These are phyloP conservation scores for Dendrocincla tyrannina DNA, from an alignment of 2,797 vertebrate species.

Conservation along the genomic window DNA sequence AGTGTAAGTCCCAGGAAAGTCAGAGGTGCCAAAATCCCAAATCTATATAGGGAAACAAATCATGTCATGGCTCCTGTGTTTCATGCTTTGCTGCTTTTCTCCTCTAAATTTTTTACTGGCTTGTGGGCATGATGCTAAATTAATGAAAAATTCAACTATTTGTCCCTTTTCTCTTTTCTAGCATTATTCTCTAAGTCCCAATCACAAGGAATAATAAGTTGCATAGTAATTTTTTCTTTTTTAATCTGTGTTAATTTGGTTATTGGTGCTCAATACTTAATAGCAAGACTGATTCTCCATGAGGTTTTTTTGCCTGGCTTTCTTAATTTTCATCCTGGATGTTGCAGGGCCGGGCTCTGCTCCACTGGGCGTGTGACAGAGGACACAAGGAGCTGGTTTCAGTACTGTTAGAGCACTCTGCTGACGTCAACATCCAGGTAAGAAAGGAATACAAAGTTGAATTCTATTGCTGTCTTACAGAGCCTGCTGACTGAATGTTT, in stretches of 20 bases:
- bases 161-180: background rate
- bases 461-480: background rate
- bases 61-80: background rate
- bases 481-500: background rate
- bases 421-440: conserved; percentile 94
- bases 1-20: background rate
- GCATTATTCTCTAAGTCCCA: background rate
- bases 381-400: conserved; percentile 94
- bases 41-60: background rate
- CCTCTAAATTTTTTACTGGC: background rate
- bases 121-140: background rate
- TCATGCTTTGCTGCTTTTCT: background rate
- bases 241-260: background rate
- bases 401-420: conserved; percentile 87
- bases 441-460: conserved; percentile 35
- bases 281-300: background rate
- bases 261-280: background rate
- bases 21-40: background rate
- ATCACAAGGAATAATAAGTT: background rate
- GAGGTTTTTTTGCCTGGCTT: background rate
- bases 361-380: conserved; percentile 96
- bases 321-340: conserved; percentile 12
- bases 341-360: conserved; percentile 88
- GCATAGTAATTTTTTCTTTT: background rate
- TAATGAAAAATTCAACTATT: background rate